Base-by-base conservation (phyloP, 2,888 invertebrate species). In the Deilephila porcellus region DNA sequence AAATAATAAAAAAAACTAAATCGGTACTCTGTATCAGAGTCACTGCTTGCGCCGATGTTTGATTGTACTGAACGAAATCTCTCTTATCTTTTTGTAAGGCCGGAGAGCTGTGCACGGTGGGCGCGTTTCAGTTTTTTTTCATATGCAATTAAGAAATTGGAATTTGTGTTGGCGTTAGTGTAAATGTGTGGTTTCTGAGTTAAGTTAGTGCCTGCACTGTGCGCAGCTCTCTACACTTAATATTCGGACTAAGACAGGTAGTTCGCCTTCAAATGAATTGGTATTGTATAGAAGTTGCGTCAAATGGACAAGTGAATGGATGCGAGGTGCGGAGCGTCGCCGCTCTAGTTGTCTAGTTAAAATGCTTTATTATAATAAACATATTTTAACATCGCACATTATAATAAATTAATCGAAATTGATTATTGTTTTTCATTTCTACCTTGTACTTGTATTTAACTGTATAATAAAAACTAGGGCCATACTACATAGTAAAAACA, bases 381-480 rank as follows among this genome's bases (percentile, higher is more conserved):
- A 90, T 93, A 93, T 93, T 94, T 93, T 94, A 94, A 94, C 94
- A 94, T 94, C 94, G 94, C 94, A 94, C 94, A 93, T 93, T 91
- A 93, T 91, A 94, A 93, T 94, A 94, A 94, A 94, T 94, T 94
- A 94, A 94, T 94, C 93, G 88, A 93, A 94, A 93, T 92, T 92
- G 88, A 85, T 74, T 76, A 71, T 73, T 78, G 83, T 87, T 89
- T 87, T 86, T 85, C 86, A 84, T 83, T 79, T 76, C 53, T 64
- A 67, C 53, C 34, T 19, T 32, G 11, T 29, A 64, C 37, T 17
- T 20, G 45, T 14, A 45, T 11, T 45, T 25, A 25, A 25, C 25
- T 25, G 25, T 25, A 45, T 14, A 45, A 45, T 14, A 14, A 0
- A 14, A 14, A 45, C 14, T 3, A 45, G 1, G 3, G 11, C 45